These are phyloP conservation scores for Amazonetta brasiliensis DNA, from an alignment of 2,797 vertebrate species.

Conservation along the genomic window DNA sequence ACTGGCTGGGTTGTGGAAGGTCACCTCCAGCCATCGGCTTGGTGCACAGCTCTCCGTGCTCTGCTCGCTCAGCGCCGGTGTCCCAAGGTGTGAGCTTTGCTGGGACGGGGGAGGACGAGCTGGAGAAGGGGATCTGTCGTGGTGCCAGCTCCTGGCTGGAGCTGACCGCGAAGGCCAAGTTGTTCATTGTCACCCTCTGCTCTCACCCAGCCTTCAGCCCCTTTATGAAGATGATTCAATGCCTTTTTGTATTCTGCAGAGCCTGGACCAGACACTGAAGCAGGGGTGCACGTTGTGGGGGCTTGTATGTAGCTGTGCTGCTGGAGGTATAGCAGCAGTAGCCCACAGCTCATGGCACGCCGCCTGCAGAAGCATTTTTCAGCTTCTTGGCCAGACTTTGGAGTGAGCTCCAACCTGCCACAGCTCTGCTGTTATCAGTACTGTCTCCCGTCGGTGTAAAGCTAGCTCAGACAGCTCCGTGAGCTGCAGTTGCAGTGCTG, in stretches of 20 bases:
- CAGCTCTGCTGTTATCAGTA: background rate
- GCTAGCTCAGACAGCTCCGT: background rate
- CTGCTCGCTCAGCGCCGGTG: background rate
- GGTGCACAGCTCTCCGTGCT: background rate
- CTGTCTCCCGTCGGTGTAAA: background rate
- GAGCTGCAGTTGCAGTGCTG: background rate
- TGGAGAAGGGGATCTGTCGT: background rate
- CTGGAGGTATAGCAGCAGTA: background rate
- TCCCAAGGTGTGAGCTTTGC: background rate
- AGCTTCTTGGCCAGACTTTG: background rate
- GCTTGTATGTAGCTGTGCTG: background rate
- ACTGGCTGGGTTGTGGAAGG: constrained; percentile 43
- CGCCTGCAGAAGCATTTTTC: too few relatives aligned
- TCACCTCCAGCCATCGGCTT: background rate
- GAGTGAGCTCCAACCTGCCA: background rate
- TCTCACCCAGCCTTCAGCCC: background rate
- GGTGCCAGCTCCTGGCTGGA: background rate
- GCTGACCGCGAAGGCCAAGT: background rate
- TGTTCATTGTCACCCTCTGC: background rate
- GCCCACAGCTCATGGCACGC: background rate
- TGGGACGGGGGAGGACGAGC: background rate
- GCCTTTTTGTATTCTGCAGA: background rate
- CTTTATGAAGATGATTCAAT: background rate
- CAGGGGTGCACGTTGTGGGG: accelerated
- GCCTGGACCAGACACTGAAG: background rate